Percentiles rank a stretch among this genome's conserved stretches.
Evolutionary conservation across 2,113 vertebrate genomes (phyloP).

Genomic region (Rissa tridactyla): DNA sequence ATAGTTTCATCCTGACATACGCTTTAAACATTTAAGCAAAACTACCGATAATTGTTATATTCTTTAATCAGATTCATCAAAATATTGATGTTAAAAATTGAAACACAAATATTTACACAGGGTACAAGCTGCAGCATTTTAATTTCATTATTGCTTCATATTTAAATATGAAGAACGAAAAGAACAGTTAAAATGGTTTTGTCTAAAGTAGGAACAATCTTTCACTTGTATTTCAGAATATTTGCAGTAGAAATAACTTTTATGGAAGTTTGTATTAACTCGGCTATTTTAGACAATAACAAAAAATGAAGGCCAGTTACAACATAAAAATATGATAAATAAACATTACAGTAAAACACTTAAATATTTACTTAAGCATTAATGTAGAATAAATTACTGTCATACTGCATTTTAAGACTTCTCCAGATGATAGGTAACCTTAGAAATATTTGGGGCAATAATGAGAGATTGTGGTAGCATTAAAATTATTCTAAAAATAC

Average conservation of each 20-base stretch:
- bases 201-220: not conserved
- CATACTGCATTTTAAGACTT: not conserved
- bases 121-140: not conserved
- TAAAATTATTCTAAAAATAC: conserved; percentile 3
- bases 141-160: not conserved
- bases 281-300: not conserved
- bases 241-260: not conserved
- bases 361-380: conserved; percentile 24
- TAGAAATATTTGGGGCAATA: not conserved
- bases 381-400: not conserved
- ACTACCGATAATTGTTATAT: not conserved
- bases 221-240: not conserved
- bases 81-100: not conserved
- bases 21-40: not conserved
- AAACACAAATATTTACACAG: not conserved
- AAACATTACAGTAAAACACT: not conserved
- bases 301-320: not conserved
- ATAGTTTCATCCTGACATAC: not conserved
- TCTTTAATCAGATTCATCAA: not conserved
- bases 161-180: not conserved
- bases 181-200: not conserved
- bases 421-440: not conserved
- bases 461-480: not conserved
- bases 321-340: not conserved
- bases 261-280: not conserved